Conservation (phyloP, 1,140 invertebrate genomes). For the Zaprionus lachaisei region DNA sequence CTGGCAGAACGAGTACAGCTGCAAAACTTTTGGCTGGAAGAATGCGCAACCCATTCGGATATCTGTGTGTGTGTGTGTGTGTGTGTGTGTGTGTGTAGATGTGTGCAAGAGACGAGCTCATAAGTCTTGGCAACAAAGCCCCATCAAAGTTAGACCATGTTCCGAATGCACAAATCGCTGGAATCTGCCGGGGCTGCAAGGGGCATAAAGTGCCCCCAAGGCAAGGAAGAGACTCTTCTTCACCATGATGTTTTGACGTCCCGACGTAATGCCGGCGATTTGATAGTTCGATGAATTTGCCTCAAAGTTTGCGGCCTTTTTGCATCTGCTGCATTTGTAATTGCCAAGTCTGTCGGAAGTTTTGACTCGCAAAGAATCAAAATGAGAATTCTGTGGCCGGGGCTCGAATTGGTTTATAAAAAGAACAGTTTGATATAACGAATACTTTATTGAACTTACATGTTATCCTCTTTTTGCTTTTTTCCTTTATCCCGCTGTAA, state of each 20-base stretch:
- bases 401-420: background rate
- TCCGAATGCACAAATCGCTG: slow-evolving; percentile 33
- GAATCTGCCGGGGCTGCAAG: slow-evolving; percentile 5
- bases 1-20: slow-evolving; percentile 1
- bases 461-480: background rate
- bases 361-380: background rate
- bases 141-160: slow-evolving; percentile 43
- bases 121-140: slow-evolving; percentile 57
- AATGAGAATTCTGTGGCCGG: background rate
- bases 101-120: slow-evolving; percentile 45
- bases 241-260: background rate
- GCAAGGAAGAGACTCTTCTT: background rate
- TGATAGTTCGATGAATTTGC: slow-evolving; percentile 45
- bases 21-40: slow-evolving; percentile 13
- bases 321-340: slow-evolving; percentile 28
- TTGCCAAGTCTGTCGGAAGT: slow-evolving; percentile 33
- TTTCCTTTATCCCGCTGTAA: background rate
- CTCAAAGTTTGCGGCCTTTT: slow-evolving; percentile 29
- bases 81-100: background rate
- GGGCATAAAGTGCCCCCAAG: background rate
- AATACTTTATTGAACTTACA: background rate
- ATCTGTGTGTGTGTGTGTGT: too few relatives aligned
- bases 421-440: background rate
- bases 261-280: slow-evolving; percentile 17
- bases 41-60: slow-evolving; percentile 20